These are phyloP conservation scores for Brachionus sp. DNA, from an alignment of 1,140 invertebrate genomes.

Conservation along the genomic window DNA sequence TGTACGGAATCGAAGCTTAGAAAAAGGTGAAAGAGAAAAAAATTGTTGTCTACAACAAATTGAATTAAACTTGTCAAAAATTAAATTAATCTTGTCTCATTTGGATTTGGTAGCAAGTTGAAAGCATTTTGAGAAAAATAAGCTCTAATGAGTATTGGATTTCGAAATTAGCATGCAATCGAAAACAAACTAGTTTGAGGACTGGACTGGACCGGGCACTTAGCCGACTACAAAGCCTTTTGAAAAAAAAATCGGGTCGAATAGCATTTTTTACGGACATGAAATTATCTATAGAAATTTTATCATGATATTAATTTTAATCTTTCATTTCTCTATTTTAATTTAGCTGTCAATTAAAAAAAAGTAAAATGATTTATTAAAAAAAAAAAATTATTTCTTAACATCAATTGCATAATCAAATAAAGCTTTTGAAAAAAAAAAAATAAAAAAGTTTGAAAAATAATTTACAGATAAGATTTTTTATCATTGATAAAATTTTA, in stretches of 20 bases:
- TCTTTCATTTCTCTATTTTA: neutral
- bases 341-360: neutral
- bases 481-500: no score
- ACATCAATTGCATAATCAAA: no score
- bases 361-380: neutral
- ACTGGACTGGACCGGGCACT: neutral
- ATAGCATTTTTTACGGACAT: neutral
- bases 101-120: neutral
- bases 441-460: no score
- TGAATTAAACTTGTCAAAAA: neutral
- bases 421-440: no score
- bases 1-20: neutral
- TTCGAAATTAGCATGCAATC: neutral
- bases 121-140: neutral
- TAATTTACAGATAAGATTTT: no score
- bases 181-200: neutral
- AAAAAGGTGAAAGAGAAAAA: neutral
- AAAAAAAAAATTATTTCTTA: neutral
- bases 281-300: neutral
- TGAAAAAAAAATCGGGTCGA: neutral
- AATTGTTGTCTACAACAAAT: neutral
- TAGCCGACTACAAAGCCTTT: neutral
- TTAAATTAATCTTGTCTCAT: slow-evolving; percentile 4
- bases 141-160: neutral
- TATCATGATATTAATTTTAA: no score